Base-by-base conservation (phyloP, 2,113 vertebrate species). In the Vulpes lagopus region DNA sequence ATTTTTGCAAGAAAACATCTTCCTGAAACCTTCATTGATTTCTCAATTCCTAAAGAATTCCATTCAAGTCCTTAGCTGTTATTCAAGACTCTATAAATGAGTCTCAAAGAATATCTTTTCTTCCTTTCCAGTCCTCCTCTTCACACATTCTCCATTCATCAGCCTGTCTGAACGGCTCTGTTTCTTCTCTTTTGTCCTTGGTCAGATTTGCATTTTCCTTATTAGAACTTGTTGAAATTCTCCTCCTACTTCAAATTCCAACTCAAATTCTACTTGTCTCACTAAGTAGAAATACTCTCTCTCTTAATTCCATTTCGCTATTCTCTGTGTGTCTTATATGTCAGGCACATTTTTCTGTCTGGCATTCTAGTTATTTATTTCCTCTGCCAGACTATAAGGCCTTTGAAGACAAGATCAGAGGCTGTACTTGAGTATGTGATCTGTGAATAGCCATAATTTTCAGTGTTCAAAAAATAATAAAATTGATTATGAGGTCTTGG, bases 401-500 rank as follows among this genome's bases (percentile, higher is more conserved):
- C 51, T 97, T 65, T 43, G 43, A 89, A 38, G 79, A 55, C 25
- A 89, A 62, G 43, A 90, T 62, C 67, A 94, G 71, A 96, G 22
- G 16, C 15, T n/a, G 35, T 53, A 69, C 84, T 64, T 89, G 35
- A 64, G 27, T 84, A 23, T 69, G 35, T 69, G 35, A n/a, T 76
- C 51, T 89, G 20, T 14, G 38, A 92, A 79, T 74, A 64, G 67
- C 19, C 8, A 25, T 84, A 43, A 59, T 83, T 59, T 93, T 89
- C 74, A 81, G 32, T 78, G 59, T 90, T 81, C 25, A 85, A 71
- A 82, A 89, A 89, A 60, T 92, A 94, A 80, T 73, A 73, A 65
- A 86, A 89, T 38, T 84, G 20, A 25, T 71, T 15, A 27, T 74
- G 69, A 89, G 12, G 9, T 53, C 32, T 83, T 93, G 51, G 60